Evolutionary conservation across 2,113 vertebrate genomes (phyloP), one percentile per base, ranked within the genome.

Genomic region (Bombycilla garrulus): DNA sequence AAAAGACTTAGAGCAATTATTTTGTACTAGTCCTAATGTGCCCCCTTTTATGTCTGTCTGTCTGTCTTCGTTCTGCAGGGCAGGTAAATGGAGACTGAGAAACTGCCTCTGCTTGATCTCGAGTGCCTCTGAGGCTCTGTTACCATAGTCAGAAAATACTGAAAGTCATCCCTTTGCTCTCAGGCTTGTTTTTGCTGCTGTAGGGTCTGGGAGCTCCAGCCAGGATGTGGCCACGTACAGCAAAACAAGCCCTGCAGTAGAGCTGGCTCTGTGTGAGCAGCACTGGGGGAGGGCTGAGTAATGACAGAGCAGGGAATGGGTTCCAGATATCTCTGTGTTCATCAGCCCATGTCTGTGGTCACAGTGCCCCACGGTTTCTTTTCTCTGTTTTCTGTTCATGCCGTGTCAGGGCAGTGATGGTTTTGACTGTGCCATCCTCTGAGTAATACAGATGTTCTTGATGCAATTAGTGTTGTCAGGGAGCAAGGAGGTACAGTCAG

Each of bases 31-130:
- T 86, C 72, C 66, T 67, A 57, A 58, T 48, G 10, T 71, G 60
- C 29, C 24, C 56, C 26, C 9, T 78, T 54, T 64, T 60, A 31
- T 60, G 77, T 65, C 72, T 67, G 5, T 67, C 80, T 83, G 33
- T 90, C 86, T 65, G 73, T 51, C 25, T 80, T 91, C 19, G 5
- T 90, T 92, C 69, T 93, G 86, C 69, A 67, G 90, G 65, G 24
- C 24, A 23, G 47, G 36, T 83, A 28, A 53, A 76, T 95, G 58
- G 61, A 58, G 66, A 36, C 9, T 42, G 40, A 94, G 31, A 54
- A 45, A 31, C 93, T 95, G 69, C 44, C 36, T 87, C 83, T 97
- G 38, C 93, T 95, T 85, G 69, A 69, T 88, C 36, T 82, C 26
- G 29, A 71, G 14, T 79, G 70, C 93, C 81, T 94, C 61, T 58